Evolutionary conservation across 2,113 vertebrate genomes (phyloP).

Genomic region (Zosterops lateralis): DNA sequence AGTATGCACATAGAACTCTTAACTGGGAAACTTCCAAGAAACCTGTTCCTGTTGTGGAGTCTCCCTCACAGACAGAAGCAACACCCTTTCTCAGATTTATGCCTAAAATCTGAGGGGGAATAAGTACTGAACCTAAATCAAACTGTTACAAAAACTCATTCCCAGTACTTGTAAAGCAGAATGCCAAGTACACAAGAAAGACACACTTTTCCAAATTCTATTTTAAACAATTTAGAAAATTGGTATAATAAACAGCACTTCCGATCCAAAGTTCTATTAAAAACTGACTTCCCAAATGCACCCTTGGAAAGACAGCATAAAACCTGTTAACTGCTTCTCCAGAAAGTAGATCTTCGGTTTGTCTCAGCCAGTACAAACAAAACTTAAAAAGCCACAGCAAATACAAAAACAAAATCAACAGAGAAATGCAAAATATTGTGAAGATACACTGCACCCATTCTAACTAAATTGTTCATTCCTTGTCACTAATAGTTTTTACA

Average conservation of each 20-base stretch:
- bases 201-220: neutral
- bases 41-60: neutral
- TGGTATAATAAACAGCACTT: neutral
- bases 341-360: neutral
- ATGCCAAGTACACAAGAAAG: neutral
- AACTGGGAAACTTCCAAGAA: neutral
- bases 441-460: neutral
- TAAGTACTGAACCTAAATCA: neutral
- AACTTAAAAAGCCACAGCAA: neutral
- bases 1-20: neutral
- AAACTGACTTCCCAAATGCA: neutral
- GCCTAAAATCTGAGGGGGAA: neutral
- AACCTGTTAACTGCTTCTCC: neutral
- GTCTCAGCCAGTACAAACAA: neutral
- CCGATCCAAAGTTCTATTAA: neutral
- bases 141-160: neutral
- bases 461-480: neutral
- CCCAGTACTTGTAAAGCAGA: neutral
- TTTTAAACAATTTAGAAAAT: neutral
- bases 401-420: neutral
- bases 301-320: neutral
- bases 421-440: neutral
- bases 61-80: neutral
- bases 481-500: neutral
- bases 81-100: neutral